Conservation (phyloP, 2,113 vertebrate species). For the Stegostoma tigrinum region DNA sequence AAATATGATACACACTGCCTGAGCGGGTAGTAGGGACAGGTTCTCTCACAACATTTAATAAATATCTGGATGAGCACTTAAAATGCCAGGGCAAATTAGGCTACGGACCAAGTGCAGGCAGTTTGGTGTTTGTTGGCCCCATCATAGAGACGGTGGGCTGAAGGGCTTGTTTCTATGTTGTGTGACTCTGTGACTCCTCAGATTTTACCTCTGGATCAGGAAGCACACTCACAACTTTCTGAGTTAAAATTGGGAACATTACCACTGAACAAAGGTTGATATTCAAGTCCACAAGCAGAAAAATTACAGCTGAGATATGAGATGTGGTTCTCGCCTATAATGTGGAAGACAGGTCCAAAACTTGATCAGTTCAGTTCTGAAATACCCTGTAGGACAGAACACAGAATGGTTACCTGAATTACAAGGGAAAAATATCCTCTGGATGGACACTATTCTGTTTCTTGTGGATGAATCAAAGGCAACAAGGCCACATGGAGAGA, state of each 20-base stretch:
- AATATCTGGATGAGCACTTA: no score
- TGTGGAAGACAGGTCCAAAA: background rate
- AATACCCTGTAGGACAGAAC: background rate
- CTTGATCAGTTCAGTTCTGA: background rate
- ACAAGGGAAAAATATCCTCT: background rate
- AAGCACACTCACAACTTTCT: background rate
- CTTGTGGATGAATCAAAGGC: background rate
- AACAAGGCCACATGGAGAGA: no score
- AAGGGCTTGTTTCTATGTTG: no score
- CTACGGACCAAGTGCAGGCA: no score
- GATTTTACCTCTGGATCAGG: background rate
- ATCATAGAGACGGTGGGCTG: no score
- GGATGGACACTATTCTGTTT: background rate
- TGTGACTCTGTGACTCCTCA: no score
- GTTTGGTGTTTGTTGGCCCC: no score
- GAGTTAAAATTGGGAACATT: background rate
- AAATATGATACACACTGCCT: no score
- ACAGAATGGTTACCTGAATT: background rate
- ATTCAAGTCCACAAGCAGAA: background rate
- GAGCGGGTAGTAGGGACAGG: no score
- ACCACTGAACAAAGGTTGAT: background rate
- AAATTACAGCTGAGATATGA: background rate
- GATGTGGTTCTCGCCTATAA: background rate
- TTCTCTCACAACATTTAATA: no score
- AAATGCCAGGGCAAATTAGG: no score